Conservation (phyloP, 2,888 invertebrate genomes). For the Pollenia griseotomentosa region DNA sequence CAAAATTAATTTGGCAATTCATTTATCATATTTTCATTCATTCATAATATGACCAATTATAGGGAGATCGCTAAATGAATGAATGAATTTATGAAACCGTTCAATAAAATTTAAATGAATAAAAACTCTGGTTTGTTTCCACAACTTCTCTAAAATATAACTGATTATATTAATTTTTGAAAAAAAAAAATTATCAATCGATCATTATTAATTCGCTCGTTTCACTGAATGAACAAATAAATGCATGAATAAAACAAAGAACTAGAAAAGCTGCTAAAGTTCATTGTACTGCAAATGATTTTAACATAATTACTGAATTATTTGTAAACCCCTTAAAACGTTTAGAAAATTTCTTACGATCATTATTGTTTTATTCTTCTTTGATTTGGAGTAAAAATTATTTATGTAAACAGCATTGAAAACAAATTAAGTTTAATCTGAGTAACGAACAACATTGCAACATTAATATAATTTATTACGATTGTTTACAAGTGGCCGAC, state of each 20-base stretch:
- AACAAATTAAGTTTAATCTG: neutral
- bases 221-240: conserved; percentile 45
- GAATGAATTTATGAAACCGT: conserved; percentile 6
- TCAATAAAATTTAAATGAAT: conserved; percentile 28
- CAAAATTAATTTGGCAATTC: conserved; percentile 16
- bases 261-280: conserved; percentile 24
- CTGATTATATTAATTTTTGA: conserved; percentile 18
- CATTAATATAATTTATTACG: neutral
- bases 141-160: neutral
- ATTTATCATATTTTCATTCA: conserved; percentile 66
- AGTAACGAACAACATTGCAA: neutral
- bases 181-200: conserved; percentile 42
- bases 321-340: neutral
- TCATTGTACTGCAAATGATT: conserved; percentile 56
- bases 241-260: neutral
- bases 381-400: neutral
- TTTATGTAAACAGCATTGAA: too few species aligned
- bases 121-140: conserved; percentile 16
- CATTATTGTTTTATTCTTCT: neutral
- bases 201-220: conserved; percentile 49
- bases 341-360: neutral
- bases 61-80: conserved; percentile 12
- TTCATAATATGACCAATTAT: conserved; percentile 35
- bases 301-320: neutral
- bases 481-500: neutral